Base-by-base conservation (phyloP, 2,797 vertebrate species). In the Microchirus variegatus region DNA sequence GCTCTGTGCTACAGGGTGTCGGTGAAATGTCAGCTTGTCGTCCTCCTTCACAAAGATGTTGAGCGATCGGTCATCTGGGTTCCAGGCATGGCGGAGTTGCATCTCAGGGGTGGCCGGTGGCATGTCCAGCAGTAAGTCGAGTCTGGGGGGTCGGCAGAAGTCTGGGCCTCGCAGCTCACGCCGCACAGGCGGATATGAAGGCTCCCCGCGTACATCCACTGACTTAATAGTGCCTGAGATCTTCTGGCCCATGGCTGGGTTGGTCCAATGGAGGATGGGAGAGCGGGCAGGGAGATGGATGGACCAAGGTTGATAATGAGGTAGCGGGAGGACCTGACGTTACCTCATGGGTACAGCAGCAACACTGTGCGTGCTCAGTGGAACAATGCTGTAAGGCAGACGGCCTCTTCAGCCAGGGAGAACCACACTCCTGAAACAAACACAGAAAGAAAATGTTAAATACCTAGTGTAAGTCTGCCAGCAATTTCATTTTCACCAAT, bases 31-130 rank as follows among this genome's bases (percentile, higher is more conserved):
- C 77, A 98, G 92, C 70, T 95, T 95, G 80, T 99, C 97, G 0
- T 99, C 97, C 35, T 99, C 97, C 78, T 99, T 99, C 17, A 99
- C 96, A 53, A 98, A 99, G 68, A 99, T 96, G 40, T 99, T 99
- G 65, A 99, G 94, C 0, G 97, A 99, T 12, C 97, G 94, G 87
- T 99, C 97, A 13, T 98, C 96, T 0, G 96, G 94, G 81, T 98
- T 99, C 97, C 97, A 99, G 4, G 96, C 94, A 0, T 99, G 96
- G 48, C 94, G 94, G 8, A 96, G 91, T 72, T 98, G 97, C 22
- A 92, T 79, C 9, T 97, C 95, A 1, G 86, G 46, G 47, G 90
- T 90, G 15, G 93, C 96, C 0, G 94, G 78, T 0, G 97, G 97
- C 97, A 99, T 98, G 86, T 99, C 98, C 87, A 99, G 57, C 53